Conservation (phyloP, 2,888 invertebrate genomes). For the Schrankia costaestrigalis region DNA sequence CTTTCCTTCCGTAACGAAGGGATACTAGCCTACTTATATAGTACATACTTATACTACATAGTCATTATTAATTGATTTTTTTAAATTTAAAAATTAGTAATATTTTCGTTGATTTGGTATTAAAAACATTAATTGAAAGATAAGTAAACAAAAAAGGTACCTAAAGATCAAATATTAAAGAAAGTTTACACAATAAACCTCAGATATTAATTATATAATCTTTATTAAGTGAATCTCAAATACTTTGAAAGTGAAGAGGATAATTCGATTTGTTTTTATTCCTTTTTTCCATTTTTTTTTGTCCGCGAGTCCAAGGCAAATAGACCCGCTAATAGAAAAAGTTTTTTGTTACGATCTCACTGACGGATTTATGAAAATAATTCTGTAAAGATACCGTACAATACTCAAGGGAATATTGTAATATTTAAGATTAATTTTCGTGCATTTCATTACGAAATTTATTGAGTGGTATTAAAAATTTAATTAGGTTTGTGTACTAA, state of each 20-base stretch:
- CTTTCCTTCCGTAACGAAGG: no score
- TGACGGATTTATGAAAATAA: slow-evolving; percentile 40
- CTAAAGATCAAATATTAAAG: no score
- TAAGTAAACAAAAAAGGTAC: background rate
- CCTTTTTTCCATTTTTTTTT: slow-evolving; percentile 8
- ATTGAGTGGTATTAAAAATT: background rate
- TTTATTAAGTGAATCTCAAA: background rate
- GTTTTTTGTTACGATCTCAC: slow-evolving; percentile 23
- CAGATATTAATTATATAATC: background rate
- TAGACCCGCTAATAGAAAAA: slow-evolving; percentile 37
- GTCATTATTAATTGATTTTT: no score
- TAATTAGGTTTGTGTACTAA: background rate
- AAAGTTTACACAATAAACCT: no score
- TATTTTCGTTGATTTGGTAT: no score
- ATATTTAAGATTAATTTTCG: slow-evolving; percentile 31
- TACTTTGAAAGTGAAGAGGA: slow-evolving; percentile 1
- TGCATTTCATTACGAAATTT: slow-evolving; percentile 15
- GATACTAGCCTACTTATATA: no score
- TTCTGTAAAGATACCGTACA: slow-evolving; percentile 22
- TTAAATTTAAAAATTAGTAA: no score
- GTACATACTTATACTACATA: no score
- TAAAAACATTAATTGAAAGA: no score
- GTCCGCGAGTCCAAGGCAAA: slow-evolving; percentile 18
- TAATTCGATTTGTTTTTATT: slow-evolving; percentile 17
- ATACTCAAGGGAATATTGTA: slow-evolving; percentile 25